A percentile compares a stretch with the other conserved stretches of the same genome.
These are phyloP conservation scores for Ophiothrix spiculata DNA, from an alignment of 35 echinoderm and acorn worm species.

Conservation along the genomic window DNA sequence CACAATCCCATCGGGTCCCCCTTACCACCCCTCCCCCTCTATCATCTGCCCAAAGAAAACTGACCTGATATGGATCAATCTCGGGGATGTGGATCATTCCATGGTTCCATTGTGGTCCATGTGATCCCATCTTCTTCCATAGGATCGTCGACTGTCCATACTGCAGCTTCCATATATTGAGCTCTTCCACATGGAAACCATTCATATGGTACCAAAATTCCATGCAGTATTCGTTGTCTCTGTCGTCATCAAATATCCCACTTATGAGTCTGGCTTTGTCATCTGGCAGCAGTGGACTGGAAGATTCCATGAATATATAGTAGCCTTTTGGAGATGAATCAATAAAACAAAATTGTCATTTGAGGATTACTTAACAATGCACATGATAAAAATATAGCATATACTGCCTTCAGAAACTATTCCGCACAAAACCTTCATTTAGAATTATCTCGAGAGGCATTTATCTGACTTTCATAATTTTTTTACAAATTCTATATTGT, in stretches of 20 bases:
- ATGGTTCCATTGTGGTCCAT: slow-evolving; percentile 70
- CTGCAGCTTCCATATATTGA: slow-evolving; percentile 51
- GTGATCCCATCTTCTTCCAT: slow-evolving; percentile 49
- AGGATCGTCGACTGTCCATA: slow-evolving; percentile 6
- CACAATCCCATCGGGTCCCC: too few species aligned
- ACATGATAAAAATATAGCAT: too few species aligned
- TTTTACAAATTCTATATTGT: too few species aligned
- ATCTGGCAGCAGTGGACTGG: background rate
- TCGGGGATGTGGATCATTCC: background rate
- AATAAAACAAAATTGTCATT: too few species aligned
- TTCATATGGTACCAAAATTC: slow-evolving; percentile 92
- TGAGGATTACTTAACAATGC: too few species aligned
- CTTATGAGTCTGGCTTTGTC: slow-evolving; percentile 56
- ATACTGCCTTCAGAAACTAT: too few species aligned
- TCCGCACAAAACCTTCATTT: too few species aligned
- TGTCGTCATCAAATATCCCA: background rate
- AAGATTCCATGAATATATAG: slow-evolving; percentile 68
- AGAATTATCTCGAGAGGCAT: too few species aligned
- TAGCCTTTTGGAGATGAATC: slow-evolving; percentile 64
- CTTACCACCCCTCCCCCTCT: too few species aligned
- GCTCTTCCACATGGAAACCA: slow-evolving; percentile 49
- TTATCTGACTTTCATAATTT: too few species aligned
- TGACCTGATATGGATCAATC: slow-evolving; percentile 4
- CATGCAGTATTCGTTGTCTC: slow-evolving; percentile 63
- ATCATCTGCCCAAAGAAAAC: too few species aligned